Conservation (phyloP, 2,888 invertebrate genomes). For the Noctua pronuba region DNA sequence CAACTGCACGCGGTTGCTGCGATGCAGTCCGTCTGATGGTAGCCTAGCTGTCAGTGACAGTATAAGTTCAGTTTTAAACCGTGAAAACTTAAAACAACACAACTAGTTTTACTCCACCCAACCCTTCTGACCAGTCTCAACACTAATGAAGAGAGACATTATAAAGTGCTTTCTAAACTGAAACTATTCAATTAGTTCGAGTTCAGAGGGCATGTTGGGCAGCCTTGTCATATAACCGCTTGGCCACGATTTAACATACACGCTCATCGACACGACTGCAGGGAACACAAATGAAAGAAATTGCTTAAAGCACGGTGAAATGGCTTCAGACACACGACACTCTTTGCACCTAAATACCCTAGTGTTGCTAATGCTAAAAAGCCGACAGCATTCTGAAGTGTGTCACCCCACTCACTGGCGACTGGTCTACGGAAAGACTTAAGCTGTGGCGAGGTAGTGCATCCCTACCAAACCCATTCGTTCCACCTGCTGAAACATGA, state of each 20-base stretch:
- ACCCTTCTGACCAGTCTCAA: not conserved
- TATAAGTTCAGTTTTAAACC: too few relatives aligned
- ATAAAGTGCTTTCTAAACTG: conserved; percentile 42
- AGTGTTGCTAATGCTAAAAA: not conserved
- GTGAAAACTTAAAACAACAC: not conserved
- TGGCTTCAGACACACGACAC: not conserved
- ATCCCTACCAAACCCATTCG: not conserved
- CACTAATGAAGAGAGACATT: conserved; percentile 28
- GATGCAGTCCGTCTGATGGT: too few relatives aligned
- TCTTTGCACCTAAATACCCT: not conserved
- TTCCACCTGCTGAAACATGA: not conserved
- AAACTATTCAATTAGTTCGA: conserved; percentile 53
- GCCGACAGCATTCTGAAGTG: too few relatives aligned
- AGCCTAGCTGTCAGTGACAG: too few relatives aligned
- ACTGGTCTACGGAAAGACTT: not conserved
- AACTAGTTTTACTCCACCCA: not conserved
- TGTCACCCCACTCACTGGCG: not conserved
- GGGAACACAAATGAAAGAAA: not conserved
- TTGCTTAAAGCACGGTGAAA: not conserved
- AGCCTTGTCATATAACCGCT: conserved; percentile 18
- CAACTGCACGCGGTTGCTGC: too few relatives aligned
- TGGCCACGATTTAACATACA: not conserved
- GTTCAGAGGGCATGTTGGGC: conserved; percentile 15
- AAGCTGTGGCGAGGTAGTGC: not conserved
- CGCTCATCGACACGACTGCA: not conserved